Percentiles rank a stretch among this genome's conserved stretches.
These are phyloP conservation scores for Didymodactylos carnosus DNA, from an alignment of 2,888 invertebrate species.

Conservation along the genomic window DNA sequence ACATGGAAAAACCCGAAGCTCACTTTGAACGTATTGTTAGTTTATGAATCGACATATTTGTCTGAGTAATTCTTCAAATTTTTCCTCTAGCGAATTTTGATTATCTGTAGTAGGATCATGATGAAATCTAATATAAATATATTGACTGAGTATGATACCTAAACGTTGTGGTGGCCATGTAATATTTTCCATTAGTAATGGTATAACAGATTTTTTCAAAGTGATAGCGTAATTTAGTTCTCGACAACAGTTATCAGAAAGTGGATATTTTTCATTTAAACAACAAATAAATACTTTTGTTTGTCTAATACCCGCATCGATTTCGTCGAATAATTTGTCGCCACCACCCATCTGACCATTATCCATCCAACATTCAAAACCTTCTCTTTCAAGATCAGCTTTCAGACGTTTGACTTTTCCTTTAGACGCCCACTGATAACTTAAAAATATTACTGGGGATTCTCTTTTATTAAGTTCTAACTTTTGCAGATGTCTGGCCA, in stretches of 20 bases:
- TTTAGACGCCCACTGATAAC: constrained; percentile 30
- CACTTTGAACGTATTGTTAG: too few species aligned
- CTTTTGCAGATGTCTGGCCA: too few species aligned
- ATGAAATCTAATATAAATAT: constrained; percentile 26
- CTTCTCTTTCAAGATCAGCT: constrained; percentile 20
- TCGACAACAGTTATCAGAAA: constrained; percentile 11
- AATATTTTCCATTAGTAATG: constrained; percentile 27
- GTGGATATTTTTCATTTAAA: constrained; percentile 27
- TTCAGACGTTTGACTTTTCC: constrained; percentile 24
- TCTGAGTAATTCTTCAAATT: constrained; percentile 28
- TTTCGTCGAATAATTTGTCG: constrained; percentile 29
- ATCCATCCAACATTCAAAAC: constrained; percentile 29
- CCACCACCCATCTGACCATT: constrained; percentile 33
- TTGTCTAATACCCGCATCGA: constrained; percentile 26
- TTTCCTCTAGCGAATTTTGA: constrained; percentile 23
- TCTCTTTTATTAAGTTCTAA: not conserved
- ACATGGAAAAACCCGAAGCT: too few species aligned
- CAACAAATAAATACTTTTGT: constrained; percentile 26
- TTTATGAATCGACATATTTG: too few species aligned
- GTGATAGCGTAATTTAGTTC: constrained; percentile 27
- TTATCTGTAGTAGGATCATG: constrained; percentile 21
- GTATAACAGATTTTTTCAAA: constrained; percentile 27
- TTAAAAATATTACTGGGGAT: constrained; percentile 19
- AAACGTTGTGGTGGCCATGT: constrained; percentile 29
- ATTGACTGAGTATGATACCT: constrained; percentile 30